Conservation (phyloP, 2,888 invertebrate genomes). For the Cataglyphis livida region DNA sequence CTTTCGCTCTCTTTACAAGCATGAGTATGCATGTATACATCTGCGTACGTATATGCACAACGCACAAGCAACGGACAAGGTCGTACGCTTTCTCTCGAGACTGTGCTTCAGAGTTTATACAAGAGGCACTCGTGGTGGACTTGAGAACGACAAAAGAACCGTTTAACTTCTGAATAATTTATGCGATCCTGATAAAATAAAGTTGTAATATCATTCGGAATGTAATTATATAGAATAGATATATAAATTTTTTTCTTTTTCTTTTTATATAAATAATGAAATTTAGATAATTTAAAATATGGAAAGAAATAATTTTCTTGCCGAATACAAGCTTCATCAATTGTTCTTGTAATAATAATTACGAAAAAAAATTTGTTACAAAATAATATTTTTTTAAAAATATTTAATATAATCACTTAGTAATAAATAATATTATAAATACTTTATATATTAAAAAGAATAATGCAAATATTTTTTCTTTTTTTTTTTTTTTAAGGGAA, state of each 20-base stretch:
- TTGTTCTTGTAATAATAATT: background rate
- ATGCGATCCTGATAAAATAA: background rate
- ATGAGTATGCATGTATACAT: slow-evolving; percentile 35
- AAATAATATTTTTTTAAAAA: background rate
- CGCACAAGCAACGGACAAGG: slow-evolving; percentile 55
- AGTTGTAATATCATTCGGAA: background rate
- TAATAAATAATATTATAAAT: background rate
- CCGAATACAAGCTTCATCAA: background rate
- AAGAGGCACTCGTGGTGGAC: slow-evolving; percentile 30
- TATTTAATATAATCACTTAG: background rate
- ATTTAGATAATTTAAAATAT: background rate
- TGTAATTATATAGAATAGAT: background rate
- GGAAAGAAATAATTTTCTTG: background rate
- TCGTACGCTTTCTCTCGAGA: slow-evolving; percentile 43
- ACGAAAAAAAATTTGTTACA: background rate
- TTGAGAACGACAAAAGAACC: slow-evolving; percentile 46
- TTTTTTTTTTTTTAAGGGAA: slow-evolving; percentile 6
- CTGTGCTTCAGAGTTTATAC: slow-evolving; percentile 41
- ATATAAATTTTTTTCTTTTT: background rate
- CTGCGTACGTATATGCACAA: background rate
- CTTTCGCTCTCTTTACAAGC: slow-evolving; percentile 64
- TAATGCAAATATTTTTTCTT: background rate
- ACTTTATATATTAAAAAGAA: background rate
- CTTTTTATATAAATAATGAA: background rate
- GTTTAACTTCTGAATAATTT: slow-evolving; percentile 17